Evolutionary conservation across 2,113 vertebrate genomes (phyloP), one percentile per base, ranked within the genome.

Genomic region (Glareola pratincola): DNA sequence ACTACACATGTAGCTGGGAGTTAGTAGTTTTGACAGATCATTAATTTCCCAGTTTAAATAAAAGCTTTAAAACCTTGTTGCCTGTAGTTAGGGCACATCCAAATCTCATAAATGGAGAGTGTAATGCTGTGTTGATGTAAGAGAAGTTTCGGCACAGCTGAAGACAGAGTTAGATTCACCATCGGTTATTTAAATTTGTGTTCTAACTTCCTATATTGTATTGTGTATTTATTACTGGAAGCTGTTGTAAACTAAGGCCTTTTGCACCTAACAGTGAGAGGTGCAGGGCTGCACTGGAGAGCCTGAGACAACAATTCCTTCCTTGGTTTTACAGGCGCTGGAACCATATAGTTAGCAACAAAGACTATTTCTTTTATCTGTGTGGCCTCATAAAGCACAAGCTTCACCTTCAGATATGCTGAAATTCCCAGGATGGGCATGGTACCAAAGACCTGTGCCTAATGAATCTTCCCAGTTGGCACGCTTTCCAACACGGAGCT

Each of bases 11-110:
- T 97, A 97, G 93, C 93, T 97, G 45, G 93, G 90, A 97, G 95
- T 95, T 82, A 96, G 88, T 92, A 89, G 74, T 85, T 97, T 88
- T 85, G 93, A 86, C 94, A 96, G 95, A 95, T 88, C 91, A 94
- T 95, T 95, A 96, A 93, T 96, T 95, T 90, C 89, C 68, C 92
- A 86, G 95, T 93, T 96, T 97, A 97, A 97, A 94, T 96, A 97
- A 94, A 97, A 96, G 93, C 84, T 91, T 93, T 92, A 95, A 97
- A 97, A 91, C 57, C 86, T 92, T 91, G 74, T 85, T 96, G 96
- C 84, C 83, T 93, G 54, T 76, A 92, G 90, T 93, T 81, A 96
- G 79, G 62, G 39, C 82, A 86, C 62, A 85, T 85, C n/a, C 82
- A 92, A 59, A 62, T 90, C 82, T 94, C 82, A 63, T 92, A 94